Conservation (phyloP, 2,888 invertebrate genomes). For the Orgyia antiqua region DNA sequence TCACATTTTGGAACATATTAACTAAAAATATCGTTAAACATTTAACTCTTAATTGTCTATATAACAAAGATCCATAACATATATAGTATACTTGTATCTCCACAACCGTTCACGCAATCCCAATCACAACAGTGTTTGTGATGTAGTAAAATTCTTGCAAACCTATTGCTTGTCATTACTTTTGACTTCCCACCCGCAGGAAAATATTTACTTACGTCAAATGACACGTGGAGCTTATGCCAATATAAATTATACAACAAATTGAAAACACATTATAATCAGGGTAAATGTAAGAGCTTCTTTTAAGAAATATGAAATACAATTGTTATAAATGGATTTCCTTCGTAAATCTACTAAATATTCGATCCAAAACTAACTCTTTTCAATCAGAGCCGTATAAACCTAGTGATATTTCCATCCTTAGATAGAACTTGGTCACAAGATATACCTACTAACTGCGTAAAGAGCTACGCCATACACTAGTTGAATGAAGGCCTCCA, state of each 20-base stretch:
- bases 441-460: slow-evolving; percentile 37
- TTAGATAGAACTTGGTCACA: slow-evolving; percentile 63
- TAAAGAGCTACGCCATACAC: slow-evolving; percentile 34
- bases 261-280: too few relatives aligned
- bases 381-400: slow-evolving; percentile 36
- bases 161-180: too few relatives aligned
- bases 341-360: slow-evolving; percentile 29
- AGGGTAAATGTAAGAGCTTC: too few relatives aligned
- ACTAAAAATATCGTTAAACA: slow-evolving; percentile 1
- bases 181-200: too few relatives aligned
- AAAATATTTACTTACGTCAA: too few relatives aligned
- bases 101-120: slow-evolving; percentile 20
- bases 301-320: slow-evolving; percentile 14
- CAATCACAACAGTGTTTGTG: too few relatives aligned
- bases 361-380: slow-evolving; percentile 37
- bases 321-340: slow-evolving; percentile 10
- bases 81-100: slow-evolving; percentile 16
- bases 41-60: slow-evolving; percentile 9
- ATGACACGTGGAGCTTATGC: too few relatives aligned
- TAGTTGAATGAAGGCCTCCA: slow-evolving; percentile 69
- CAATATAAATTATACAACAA: too few relatives aligned
- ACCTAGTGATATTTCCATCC: slow-evolving; percentile 54
- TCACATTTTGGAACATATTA: slow-evolving; percentile 10
- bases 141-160: too few relatives aligned
- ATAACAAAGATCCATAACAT: slow-evolving; percentile 9